These are phyloP conservation scores for Babyrousa celebensis DNA, from an alignment of 2,797 vertebrate genomes.

Conservation along the genomic window DNA sequence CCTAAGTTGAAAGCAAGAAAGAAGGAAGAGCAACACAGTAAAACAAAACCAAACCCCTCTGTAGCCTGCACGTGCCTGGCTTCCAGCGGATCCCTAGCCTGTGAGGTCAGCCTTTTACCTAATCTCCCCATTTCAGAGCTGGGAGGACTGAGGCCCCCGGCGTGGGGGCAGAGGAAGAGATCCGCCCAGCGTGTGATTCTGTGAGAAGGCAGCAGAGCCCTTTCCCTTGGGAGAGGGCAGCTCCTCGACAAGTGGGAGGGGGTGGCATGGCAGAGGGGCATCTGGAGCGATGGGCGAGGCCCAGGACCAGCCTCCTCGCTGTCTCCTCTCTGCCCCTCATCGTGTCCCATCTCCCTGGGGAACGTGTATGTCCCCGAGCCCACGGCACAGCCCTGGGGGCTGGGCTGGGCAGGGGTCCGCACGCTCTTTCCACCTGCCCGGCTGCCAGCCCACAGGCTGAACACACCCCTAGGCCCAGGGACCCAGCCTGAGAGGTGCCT, in stretches of 20 bases:
- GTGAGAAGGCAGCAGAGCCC: neutral
- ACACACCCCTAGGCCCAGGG: slow-evolving; percentile 29
- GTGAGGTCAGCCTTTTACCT: neutral
- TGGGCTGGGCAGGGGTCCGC: neutral
- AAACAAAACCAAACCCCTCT: too few species aligned
- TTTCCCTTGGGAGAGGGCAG: neutral
- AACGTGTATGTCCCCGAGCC: neutral
- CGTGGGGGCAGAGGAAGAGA: neutral
- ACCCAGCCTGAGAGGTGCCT: slow-evolving; percentile 76
- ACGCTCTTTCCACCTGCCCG: neutral
- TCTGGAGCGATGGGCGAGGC: neutral
- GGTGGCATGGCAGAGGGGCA: neutral
- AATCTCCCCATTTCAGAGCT: neutral
- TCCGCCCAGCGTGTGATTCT: neutral
- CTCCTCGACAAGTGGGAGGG: neutral
- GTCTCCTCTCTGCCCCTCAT: neutral
- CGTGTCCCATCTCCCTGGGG: neutral
- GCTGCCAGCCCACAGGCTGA: neutral
- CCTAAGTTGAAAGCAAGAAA: neutral
- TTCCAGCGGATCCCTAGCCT: neutral
- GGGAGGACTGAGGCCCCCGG: neutral
- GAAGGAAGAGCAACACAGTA: neutral
- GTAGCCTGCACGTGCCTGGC: neutral
- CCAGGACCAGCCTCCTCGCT: neutral
- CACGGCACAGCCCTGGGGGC: neutral